Base-by-base conservation (phyloP, 2,888 invertebrate genomes). In the Nemotelus pantherinus region DNA sequence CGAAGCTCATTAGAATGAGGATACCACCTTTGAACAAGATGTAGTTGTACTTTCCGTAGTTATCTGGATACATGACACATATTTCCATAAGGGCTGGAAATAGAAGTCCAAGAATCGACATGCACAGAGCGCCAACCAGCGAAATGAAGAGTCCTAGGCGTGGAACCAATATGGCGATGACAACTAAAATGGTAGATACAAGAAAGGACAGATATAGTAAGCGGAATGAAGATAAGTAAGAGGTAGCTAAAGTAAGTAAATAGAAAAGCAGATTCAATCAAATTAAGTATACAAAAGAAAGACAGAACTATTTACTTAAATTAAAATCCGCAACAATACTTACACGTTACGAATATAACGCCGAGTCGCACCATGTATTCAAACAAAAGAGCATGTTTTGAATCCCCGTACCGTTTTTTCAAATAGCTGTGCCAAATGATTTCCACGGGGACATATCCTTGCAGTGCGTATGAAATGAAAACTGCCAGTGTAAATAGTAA, bases 371-470 rank as follows among this genome's bases (percentile, higher is more conserved):
- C 87, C 7, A 87, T 83, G 82, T 90, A 90, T 82, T 91, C 90
- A 82, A 89, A 87, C 2, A 87, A 81, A 7, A 87, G 65, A 58
- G 87, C 86, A 60, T 88, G 87, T 2, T 81, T 83, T 82, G 81
- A 81, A 82, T 87, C 84, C 75, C 82, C 85, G 79, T 85, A 85
- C 72, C 83, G 84, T 71, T 86, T 84, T 60, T 87, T 86, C 63
- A 89, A 81, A 77, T 88, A 88, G 55, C 87, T 87, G 76, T 84
- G 81, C 93, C 93, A 95, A 44, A 95, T 87, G 72, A 96, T 94
- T 81, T 92, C 91, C 81, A 96, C 92, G 0, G 96, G 95, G 2
- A 97, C 96, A 86, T 94, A 97, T 82, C 95, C 94, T 88, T 96
- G 96, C 2, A 97, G 89, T 0, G 94, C 94, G 84, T 94, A 95